Percentiles rank a stretch among this genome's conserved stretches.
phyloP scores from a whole-genome alignment of 1,140 invertebrate genomes.

The Drosophila kepulauana region DNA sequence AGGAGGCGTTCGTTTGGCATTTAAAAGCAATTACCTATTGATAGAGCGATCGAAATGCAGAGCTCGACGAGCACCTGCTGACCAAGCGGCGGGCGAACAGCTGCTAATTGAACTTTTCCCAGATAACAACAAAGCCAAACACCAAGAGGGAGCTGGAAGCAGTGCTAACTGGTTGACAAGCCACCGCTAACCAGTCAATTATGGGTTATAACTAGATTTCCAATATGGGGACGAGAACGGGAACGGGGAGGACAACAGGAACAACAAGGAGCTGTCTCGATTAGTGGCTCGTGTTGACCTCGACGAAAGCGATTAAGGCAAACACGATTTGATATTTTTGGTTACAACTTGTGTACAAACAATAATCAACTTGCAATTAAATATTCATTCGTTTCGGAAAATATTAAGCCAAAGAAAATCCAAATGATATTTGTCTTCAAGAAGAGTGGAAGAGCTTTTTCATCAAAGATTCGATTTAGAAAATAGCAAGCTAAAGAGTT shows the following conservation, averaged over 20 bases:
- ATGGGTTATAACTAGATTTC: background rate
- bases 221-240: too few relatives aligned
- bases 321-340: too few relatives aligned
- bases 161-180: constrained; percentile 1
- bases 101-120: constrained; percentile 10
- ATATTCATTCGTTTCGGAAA: too few relatives aligned
- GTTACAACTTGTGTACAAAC: too few relatives aligned
- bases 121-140: background rate
- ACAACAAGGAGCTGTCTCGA: background rate
- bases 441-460: too few relatives aligned
- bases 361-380: too few relatives aligned
- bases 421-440: too few relatives aligned
- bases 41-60: constrained; percentile 11
- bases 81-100: background rate
- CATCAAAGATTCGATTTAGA: too few relatives aligned
- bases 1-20: constrained; percentile 25
- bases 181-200: background rate
- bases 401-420: too few relatives aligned
- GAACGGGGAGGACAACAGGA: too few relatives aligned
- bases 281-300: background rate
- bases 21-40: constrained; percentile 35
- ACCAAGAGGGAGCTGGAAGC: background rate
- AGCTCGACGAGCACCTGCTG: constrained; percentile 4
- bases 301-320: too few relatives aligned
- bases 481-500: too few relatives aligned